A percentile compares a stretch with the other conserved stretches of the same genome.
phyloP scores from a whole-genome alignment of 2,113 vertebrate genomes.

The Anhinga rufa region DNA sequence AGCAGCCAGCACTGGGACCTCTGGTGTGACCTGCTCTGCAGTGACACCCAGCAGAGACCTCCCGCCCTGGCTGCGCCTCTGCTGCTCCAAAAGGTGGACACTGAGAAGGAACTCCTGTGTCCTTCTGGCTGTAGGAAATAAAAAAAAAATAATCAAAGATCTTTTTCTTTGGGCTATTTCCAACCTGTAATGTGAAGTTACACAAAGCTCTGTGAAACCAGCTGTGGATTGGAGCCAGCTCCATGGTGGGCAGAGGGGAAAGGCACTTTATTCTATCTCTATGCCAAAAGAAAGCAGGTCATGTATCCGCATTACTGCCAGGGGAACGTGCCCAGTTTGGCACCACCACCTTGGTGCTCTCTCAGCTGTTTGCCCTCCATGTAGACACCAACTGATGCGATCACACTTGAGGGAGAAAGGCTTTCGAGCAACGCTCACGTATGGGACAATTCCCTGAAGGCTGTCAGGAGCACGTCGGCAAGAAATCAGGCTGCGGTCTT shows the following conservation, averaged over 20 bases:
- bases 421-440: rapidly evolving
- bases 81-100: not conserved
- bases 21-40: not conserved
- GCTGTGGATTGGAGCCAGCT: not conserved
- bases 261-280: not conserved
- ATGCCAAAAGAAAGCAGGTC: not conserved
- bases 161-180: not conserved
- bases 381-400: rapidly evolving
- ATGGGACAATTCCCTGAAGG: not conserved
- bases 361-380: not conserved
- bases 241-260: not conserved
- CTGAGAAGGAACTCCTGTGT: rapidly evolving
- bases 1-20: not conserved
- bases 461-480: rapidly evolving
- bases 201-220: not conserved
- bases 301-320: not conserved
- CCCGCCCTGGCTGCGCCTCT: rapidly evolving
- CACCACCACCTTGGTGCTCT: not conserved
- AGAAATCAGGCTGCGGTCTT: not conserved
- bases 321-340: not conserved
- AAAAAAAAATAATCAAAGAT: not conserved
- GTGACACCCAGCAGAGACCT: not conserved
- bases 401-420: not conserved
- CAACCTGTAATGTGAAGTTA: not conserved
- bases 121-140: not conserved